phyloP scores from a whole-genome alignment of 2,113 vertebrate species.

The Thomomys bottae region DNA sequence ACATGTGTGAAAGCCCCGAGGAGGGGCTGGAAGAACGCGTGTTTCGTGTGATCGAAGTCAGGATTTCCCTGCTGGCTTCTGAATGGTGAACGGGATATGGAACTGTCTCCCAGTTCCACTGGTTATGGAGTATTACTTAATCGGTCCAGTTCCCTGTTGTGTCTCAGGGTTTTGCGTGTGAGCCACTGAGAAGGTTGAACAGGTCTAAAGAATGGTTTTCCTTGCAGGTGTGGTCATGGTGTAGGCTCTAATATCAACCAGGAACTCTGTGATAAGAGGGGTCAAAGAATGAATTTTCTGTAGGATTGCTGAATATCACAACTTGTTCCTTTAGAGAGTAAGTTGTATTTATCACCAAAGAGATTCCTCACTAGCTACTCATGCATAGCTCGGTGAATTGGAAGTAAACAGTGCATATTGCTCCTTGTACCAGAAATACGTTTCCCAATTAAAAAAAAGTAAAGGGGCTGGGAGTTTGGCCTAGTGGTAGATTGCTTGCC shows the following conservation, averaged over 20 bases:
- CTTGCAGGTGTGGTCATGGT: neutral
- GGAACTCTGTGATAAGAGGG: neutral
- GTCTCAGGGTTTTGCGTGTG: neutral
- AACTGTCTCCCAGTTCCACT: neutral
- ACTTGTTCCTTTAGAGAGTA: neutral
- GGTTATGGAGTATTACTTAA: neutral
- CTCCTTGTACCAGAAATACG: neutral
- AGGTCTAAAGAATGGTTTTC: constrained; percentile 1
- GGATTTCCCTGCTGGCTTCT: neutral
- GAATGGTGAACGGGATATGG: neutral
- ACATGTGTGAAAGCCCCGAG: too few species aligned
- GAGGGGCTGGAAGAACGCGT: neutral
- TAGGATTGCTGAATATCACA: neutral
- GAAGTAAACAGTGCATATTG: neutral
- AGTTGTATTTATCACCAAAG: neutral
- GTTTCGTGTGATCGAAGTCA: neutral
- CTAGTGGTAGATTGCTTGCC: too few species aligned
- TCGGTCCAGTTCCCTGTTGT: constrained; percentile 23
- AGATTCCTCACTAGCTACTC: constrained; percentile 54
- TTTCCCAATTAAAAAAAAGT: constrained; percentile 45
- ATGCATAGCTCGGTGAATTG: neutral
- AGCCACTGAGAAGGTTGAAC: constrained; percentile 32
- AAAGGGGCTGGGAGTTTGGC: too few species aligned
- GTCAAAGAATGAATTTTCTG: neutral
- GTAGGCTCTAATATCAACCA: neutral